phyloP scores from a whole-genome alignment of 2,797 vertebrate genomes.

The Mallotus villosus region DNA sequence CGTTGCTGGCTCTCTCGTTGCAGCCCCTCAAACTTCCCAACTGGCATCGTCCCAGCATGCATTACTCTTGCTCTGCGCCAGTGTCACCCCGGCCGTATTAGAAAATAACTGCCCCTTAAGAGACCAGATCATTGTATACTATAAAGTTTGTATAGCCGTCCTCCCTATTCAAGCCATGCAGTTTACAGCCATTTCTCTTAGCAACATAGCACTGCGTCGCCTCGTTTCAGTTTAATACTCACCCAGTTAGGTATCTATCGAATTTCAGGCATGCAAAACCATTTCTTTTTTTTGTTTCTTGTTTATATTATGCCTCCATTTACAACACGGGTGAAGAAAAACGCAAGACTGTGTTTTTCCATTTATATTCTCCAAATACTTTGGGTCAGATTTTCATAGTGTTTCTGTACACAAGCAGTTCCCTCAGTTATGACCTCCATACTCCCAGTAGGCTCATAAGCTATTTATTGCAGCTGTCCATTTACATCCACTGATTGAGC shows the following conservation, averaged over 20 bases:
- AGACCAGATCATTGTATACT: slow-evolving; percentile 45
- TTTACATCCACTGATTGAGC: slow-evolving; percentile 54
- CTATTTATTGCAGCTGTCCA: slow-evolving; percentile 66
- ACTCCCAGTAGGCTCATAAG: slow-evolving; percentile 31
- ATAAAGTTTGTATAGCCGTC: slow-evolving; percentile 23
- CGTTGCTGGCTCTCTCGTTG: slow-evolving; percentile 87
- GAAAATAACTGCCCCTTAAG: slow-evolving; percentile 59
- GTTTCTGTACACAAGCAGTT: slow-evolving; percentile 59
- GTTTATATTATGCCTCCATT: slow-evolving; percentile 49
- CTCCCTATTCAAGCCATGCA: slow-evolving; percentile 29
- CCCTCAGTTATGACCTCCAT: slow-evolving; percentile 54
- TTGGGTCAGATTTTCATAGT: slow-evolving; percentile 40
- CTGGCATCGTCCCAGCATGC: slow-evolving; percentile 62
- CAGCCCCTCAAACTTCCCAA: slow-evolving; percentile 66
- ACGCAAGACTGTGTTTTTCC: slow-evolving; percentile 26
- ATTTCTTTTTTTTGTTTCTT: slow-evolving; percentile 45
- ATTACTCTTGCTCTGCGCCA: slow-evolving; percentile 57
- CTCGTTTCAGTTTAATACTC: slow-evolving; percentile 22
- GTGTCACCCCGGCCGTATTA: slow-evolving; percentile 49
- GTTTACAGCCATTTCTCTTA: slow-evolving; percentile 26
- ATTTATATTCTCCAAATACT: slow-evolving; percentile 37
- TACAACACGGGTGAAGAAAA: slow-evolving; percentile 30
- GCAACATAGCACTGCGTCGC: slow-evolving; percentile 21
- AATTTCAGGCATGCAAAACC: slow-evolving; percentile 24
- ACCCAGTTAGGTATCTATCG: slow-evolving; percentile 24